These are phyloP conservation scores for Notiomystis cincta DNA, from an alignment of 2,113 vertebrate species.

Conservation along the genomic window DNA sequence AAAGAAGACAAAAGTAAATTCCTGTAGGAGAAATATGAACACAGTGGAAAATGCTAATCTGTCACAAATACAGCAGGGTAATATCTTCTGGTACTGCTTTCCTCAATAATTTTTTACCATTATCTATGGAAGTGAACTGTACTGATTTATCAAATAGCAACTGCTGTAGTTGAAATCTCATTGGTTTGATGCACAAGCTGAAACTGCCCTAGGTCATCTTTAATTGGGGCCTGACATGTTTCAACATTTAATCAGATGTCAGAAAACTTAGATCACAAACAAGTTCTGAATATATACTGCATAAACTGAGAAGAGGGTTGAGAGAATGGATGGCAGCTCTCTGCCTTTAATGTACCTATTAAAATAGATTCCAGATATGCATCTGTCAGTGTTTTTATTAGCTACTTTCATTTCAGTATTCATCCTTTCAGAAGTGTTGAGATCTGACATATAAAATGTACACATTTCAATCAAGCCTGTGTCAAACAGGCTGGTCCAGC, in stretches of 20 bases:
- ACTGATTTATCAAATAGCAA: not conserved
- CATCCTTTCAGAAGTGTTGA: not conserved
- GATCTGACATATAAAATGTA: not conserved
- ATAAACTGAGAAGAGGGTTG: not conserved
- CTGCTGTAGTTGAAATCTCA: not conserved
- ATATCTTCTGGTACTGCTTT: not conserved
- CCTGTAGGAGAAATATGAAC: not conserved
- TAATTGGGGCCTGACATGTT: not conserved
- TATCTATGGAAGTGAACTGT: not conserved
- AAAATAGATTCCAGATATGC: not conserved
- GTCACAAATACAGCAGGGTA: not conserved
- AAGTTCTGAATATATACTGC: not conserved
- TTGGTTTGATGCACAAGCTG: not conserved
- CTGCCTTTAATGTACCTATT: not conserved
- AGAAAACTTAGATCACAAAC: not conserved
- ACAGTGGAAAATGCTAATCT: not conserved
- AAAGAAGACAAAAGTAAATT: not conserved
- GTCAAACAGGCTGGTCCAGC: not conserved
- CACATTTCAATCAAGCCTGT: not conserved
- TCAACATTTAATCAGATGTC: not conserved
- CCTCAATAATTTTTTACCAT: not conserved
- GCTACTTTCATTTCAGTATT: not conserved
- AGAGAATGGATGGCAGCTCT: not conserved
- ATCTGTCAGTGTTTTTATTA: not conserved
- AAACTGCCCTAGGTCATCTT: constrained; percentile 18